Evolutionary conservation across 2,797 vertebrate species (phyloP).

Genomic region (Naso thynnoides): DNA sequence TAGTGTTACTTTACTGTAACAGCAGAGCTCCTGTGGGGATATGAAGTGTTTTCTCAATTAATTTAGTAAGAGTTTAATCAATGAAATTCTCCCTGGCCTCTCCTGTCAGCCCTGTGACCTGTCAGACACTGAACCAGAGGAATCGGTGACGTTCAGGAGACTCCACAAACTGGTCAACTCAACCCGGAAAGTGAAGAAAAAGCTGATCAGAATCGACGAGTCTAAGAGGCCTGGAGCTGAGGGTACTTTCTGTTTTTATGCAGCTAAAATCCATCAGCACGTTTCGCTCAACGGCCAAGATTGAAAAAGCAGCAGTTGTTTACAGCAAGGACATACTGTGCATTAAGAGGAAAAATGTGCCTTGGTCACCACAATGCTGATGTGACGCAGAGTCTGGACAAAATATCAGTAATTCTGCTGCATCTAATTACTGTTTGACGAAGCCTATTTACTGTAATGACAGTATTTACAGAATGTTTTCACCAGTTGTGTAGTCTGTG

Average conservation of each 20-base stretch:
- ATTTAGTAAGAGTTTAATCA: too few relatives aligned
- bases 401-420: conserved; percentile 24
- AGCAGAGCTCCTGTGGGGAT: not conserved
- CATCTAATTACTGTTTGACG: conserved; percentile 38
- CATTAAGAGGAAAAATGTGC: conserved; percentile 14
- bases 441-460: conserved; percentile 15
- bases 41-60: not conserved
- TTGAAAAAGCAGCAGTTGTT: conserved; percentile 12
- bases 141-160: conserved; percentile 92
- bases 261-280: not conserved
- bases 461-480: conserved; percentile 21
- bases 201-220: conserved; percentile 94
- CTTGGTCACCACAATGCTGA: not conserved
- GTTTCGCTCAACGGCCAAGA: not conserved
- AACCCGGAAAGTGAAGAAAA: conserved; percentile 94
- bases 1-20: not conserved
- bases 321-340: not conserved
- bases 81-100: not conserved
- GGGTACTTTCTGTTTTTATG: conserved; percentile 80
- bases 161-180: conserved; percentile 97
- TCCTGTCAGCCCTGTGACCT: conserved; percentile 89
- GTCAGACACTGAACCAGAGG: conserved; percentile 94
- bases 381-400: conserved; percentile 21
- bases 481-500: not conserved
- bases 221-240: conserved; percentile 88